These are phyloP conservation scores for Anarsia innoxiella DNA, from an alignment of 2,888 invertebrate species.

Conservation along the genomic window DNA sequence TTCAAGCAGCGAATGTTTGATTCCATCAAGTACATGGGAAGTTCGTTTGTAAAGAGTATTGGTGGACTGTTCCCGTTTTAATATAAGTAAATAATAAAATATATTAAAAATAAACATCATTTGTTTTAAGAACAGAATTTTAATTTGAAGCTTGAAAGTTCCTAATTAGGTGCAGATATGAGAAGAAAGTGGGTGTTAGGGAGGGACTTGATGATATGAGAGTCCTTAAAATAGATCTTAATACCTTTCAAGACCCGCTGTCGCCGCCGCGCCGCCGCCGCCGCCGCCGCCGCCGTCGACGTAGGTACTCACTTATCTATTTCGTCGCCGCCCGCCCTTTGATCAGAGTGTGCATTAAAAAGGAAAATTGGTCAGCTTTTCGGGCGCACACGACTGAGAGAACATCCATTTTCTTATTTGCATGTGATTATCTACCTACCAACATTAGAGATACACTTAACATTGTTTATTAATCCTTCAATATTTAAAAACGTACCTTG, in stretches of 20 bases:
- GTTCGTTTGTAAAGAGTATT: conserved; percentile 30
- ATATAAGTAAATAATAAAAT: conserved; percentile 1
- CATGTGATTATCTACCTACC: no score
- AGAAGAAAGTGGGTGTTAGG: not conserved
- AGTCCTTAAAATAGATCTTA: conserved; percentile 36
- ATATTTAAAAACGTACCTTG: no score
- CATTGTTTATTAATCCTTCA: no score
- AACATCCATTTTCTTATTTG: no score
- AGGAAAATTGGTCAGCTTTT: conserved; percentile 61
- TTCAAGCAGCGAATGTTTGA: conserved; percentile 29
- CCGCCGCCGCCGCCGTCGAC: no score
- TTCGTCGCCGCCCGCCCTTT: conserved; percentile 50
- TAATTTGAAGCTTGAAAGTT: no score
- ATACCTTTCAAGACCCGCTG: conserved; percentile 47
- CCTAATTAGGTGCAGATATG: not conserved
- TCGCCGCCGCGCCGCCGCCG: no score
- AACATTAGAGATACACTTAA: no score
- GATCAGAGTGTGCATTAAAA: conserved; percentile 58
- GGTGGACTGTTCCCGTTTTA: conserved; percentile 28
- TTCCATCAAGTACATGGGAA: conserved; percentile 27
- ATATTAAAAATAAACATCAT: no score
- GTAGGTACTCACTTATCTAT: no score
- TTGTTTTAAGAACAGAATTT: no score
- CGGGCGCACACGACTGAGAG: conserved; percentile 36
- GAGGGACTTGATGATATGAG: conserved; percentile 21